phyloP scores from a whole-genome alignment of 2,888 invertebrate species.

The Caenorhabditis wallacei region DNA sequence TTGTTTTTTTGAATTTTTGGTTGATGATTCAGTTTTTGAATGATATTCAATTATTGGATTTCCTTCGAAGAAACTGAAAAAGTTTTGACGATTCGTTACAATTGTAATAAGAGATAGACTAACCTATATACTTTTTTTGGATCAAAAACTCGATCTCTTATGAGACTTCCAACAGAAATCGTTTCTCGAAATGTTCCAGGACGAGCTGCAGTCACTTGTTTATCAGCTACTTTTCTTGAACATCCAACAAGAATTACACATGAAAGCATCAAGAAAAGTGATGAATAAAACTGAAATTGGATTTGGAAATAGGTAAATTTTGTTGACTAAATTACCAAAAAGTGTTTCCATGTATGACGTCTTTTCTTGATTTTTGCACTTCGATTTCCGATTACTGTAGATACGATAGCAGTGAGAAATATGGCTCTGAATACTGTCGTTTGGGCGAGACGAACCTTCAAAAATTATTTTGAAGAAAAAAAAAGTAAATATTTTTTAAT shows the following conservation, averaged over 20 bases:
- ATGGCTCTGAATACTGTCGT: constrained; percentile 50
- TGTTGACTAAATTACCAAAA: constrained; percentile 45
- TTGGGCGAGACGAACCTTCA: constrained; percentile 42
- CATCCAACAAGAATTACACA: constrained; percentile 67
- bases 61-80: constrained; percentile 47
- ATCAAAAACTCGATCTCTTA: constrained; percentile 60
- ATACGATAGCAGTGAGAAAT: constrained; percentile 58
- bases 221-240: constrained; percentile 66
- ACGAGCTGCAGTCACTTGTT: constrained; percentile 61
- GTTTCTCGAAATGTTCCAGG: constrained; percentile 61
- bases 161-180: constrained; percentile 58
- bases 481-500: no score
- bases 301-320: no score
- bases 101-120: constrained; percentile 3
- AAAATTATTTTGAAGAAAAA: neutral
- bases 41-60: constrained; percentile 55
- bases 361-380: constrained; percentile 54
- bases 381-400: constrained; percentile 70
- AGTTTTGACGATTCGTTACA: neutral
- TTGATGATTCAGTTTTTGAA: constrained; percentile 20
- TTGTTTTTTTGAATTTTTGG: constrained; percentile 1
- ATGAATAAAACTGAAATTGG: constrained; percentile 71
- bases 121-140: constrained; percentile 43
- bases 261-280: constrained; percentile 62
- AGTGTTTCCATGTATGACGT: constrained; percentile 63